Evolutionary conservation across 2,797 vertebrate genomes (phyloP).

Genomic region (Oceanodroma leucorhoa): DNA sequence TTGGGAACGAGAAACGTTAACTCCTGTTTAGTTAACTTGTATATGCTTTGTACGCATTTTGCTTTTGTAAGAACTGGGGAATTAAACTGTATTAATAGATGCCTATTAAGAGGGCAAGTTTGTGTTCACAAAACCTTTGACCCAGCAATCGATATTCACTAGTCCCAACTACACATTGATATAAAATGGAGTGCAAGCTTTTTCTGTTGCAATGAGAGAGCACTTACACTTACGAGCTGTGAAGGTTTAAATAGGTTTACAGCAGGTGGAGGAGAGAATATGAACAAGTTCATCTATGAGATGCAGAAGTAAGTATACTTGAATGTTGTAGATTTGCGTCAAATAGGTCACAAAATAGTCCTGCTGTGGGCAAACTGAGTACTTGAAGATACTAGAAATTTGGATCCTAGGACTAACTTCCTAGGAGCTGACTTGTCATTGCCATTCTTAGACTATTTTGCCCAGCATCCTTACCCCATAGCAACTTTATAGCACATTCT

Average conservation of each 20-base stretch:
- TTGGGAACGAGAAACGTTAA: background rate
- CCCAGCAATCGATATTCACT: background rate
- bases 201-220: background rate
- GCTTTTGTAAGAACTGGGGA: background rate
- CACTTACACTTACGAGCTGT: background rate
- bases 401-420: background rate
- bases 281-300: background rate
- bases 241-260: background rate
- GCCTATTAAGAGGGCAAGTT: background rate
- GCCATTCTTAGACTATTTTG: background rate
- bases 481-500: background rate
- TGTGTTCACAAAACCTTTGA: background rate
- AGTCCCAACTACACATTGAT: background rate
- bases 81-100: background rate
- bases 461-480: background rate
- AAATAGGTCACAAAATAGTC: background rate
- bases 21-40: background rate
- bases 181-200: background rate
- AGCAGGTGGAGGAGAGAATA: background rate
- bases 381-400: background rate
- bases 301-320: background rate
- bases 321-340: background rate
- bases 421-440: background rate
- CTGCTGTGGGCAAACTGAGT: background rate
- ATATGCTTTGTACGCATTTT: background rate